Evolutionary conservation across 2,888 invertebrate genomes (phyloP), one percentile per base, ranked within the genome.

Genomic region (Cephus rjabovi): DNA sequence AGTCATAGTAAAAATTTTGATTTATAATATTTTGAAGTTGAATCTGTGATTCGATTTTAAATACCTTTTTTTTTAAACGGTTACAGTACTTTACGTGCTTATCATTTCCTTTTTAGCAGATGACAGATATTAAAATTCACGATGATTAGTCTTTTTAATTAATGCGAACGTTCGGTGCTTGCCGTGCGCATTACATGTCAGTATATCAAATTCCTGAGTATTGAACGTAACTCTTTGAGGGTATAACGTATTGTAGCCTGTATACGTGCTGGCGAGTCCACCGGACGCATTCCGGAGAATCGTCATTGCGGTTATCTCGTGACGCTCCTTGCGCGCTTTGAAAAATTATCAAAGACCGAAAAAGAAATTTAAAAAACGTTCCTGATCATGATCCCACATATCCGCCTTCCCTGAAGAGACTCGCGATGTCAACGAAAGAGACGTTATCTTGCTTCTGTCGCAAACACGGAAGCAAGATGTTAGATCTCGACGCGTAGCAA

Each of bases 231-330:
- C 9, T 9, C 23, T 56, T 56, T 15, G 23, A 23, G 23, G 35
- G 11, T 12, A 35, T 56, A 23, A 9, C 6, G 2, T 56, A 3
- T 23, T 23, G 2, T 56, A 56, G 56, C 6, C 23, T 56, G 56
- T 15, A 37, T 11, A 34, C n/a, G 84, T 83, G 81, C 80, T 80
- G 77, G 79, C 83, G 83, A 86, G 79, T 85, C 83, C 84, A 84
- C 86, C 86, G 87, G 86, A 87, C 89, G 89, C 89, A 89, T 89
- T 89, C 82, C 86, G 88, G 86, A 84, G 85, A 86, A 79, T 86
- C 84, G 81, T 77, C 80, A 80, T 80, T 79, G 84, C 82, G 79
- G 35, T 68, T 76, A 9, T 56, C 76, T 84, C 82, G 84, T 86
- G 85, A 86, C 83, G 85, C 85, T 89, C 83, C 84, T 85, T 81